phyloP scores from a whole-genome alignment of 2,797 vertebrate species.

The Danio aesculapii region DNA sequence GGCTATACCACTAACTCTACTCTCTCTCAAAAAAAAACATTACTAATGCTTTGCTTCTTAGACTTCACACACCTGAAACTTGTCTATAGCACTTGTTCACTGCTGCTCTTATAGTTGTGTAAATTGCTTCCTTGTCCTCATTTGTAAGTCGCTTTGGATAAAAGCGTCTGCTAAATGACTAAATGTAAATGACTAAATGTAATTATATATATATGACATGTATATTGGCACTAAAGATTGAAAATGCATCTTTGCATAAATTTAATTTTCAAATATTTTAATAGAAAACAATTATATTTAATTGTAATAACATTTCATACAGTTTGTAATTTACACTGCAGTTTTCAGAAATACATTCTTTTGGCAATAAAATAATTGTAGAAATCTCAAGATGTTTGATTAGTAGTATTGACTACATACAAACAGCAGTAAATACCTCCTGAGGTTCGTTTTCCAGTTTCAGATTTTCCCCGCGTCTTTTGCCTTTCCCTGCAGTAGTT shows the following conservation, averaged over 20 bases:
- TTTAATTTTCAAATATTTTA: neutral
- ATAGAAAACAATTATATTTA: neutral
- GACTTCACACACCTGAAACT: too few relatives aligned
- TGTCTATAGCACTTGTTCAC: too few relatives aligned
- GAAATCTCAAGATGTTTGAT: neutral
- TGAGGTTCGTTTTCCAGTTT: constrained; percentile 89
- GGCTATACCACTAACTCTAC: too few relatives aligned
- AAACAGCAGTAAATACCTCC: constrained; percentile 75
- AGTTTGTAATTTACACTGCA: neutral
- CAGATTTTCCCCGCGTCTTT: constrained; percentile 83
- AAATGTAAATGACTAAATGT: too few relatives aligned
- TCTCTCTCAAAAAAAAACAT: too few relatives aligned
- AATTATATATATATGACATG: too few relatives aligned
- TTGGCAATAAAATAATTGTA: neutral
- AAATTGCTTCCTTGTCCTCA: too few relatives aligned
- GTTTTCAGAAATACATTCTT: too few relatives aligned
- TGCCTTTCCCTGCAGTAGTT: constrained; percentile 81
- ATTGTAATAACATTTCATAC: neutral
- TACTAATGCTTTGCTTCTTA: too few relatives aligned
- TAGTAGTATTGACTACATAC: neutral
- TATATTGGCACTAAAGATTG: neutral
- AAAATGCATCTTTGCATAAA: neutral
- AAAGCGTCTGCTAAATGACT: too few relatives aligned
- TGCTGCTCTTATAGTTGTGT: too few relatives aligned
- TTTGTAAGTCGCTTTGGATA: too few relatives aligned